Conservation (phyloP, 2,113 vertebrate species). For the human (Homo sapiens) region GRCh38 chr13:104152501-104153000, state of each 20-base stretch:
- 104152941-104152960: slow-evolving; percentile 7
- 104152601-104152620: slow-evolving; percentile 61
- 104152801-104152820: background rate
- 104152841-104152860: slow-evolving; percentile 41
- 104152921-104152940: background rate
- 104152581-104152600: slow-evolving; percentile 38
- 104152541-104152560: slow-evolving; percentile 56
- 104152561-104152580: slow-evolving; percentile 47
- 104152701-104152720: slow-evolving; percentile 22
- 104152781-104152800: background rate
- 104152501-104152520: slow-evolving; percentile 68
- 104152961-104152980: background rate
- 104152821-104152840: background rate
- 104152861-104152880: background rate
- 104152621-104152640: slow-evolving; percentile 58
- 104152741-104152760: background rate
- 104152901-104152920: slow-evolving; percentile 29
- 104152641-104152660: slow-evolving; percentile 62
- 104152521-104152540: slow-evolving; percentile 72
- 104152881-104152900: background rate
- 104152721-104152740: slow-evolving; percentile 34
- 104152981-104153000: background rate
- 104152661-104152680: slow-evolving; percentile 57
- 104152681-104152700: slow-evolving; percentile 50
- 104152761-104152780: background rate